These are phyloP conservation scores for Pachyramphus minor DNA, from an alignment of 2,113 vertebrate genomes.

Conservation along the genomic window DNA sequence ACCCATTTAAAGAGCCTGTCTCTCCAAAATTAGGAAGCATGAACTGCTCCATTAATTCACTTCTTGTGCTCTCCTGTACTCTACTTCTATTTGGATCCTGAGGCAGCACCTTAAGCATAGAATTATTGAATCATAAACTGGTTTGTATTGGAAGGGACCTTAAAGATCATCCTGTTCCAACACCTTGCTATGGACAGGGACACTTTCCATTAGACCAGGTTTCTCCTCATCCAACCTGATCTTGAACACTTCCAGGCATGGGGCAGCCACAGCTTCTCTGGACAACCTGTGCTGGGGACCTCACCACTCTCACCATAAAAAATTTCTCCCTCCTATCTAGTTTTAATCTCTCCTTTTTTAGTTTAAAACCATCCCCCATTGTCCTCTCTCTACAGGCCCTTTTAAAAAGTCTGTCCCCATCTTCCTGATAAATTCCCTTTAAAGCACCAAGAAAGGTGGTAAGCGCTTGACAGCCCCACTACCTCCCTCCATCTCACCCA, in stretches of 20 bases:
- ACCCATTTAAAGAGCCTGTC: neutral
- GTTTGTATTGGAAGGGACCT: neutral
- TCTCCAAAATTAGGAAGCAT: neutral
- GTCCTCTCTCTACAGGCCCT: fast-evolving
- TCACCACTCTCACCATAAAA: neutral
- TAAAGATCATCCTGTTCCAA: fast-evolving
- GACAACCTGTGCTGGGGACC: fast-evolving
- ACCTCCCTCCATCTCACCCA: neutral
- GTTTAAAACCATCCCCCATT: neutral
- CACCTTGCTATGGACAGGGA: fast-evolving
- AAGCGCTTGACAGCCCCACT: neutral
- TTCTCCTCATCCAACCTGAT: neutral
- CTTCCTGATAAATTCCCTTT: neutral
- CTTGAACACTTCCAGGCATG: neutral
- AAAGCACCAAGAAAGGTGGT: neutral
- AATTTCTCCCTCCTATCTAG: fast-evolving
- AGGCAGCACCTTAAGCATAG: neutral
- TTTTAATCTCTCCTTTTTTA: neutral
- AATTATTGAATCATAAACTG: fast-evolving
- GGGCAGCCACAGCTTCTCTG: neutral
- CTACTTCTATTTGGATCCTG: neutral
- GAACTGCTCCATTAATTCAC: neutral
- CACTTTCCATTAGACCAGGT: neutral
- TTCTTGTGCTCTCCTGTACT: neutral
- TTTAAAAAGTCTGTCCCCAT: neutral